A percentile compares a stretch with the other conserved stretches of the same genome.
These are phyloP conservation scores for Epinephelus moara DNA, from an alignment of 2,113 vertebrate species.

Conservation along the genomic window DNA sequence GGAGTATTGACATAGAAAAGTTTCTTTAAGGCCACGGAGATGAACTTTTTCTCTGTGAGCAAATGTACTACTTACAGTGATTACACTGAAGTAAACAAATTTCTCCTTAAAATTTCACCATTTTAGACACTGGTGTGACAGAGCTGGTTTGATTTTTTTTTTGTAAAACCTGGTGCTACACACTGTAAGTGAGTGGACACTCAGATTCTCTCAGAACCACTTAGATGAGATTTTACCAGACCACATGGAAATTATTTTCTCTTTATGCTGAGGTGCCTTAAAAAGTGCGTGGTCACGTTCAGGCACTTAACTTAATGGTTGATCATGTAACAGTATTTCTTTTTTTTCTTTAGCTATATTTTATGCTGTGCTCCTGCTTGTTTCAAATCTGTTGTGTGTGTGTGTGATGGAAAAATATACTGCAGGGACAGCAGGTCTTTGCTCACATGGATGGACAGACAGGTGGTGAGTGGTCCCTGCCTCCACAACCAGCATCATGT, in stretches of 20 bases:
- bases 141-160: not conserved
- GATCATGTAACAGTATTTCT: not conserved
- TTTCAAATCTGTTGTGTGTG: slow-evolving; percentile 9
- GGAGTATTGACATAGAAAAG: too few relatives aligned
- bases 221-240: not conserved
- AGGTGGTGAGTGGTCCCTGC: slow-evolving; percentile 48
- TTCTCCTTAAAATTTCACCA: too few relatives aligned
- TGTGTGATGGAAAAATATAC: slow-evolving; percentile 16
- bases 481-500: slow-evolving; percentile 44
- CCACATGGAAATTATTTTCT: not conserved
- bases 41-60: not conserved
- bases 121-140: not conserved
- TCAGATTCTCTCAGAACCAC: not conserved
- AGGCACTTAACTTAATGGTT: not conserved
- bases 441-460: slow-evolving; percentile 62
- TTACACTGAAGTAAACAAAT: not conserved
- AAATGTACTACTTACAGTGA: not conserved
- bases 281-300: too few relatives aligned
- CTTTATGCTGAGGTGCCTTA: not conserved
- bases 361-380: not conserved
- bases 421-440: slow-evolving; percentile 59
- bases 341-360: not conserved
- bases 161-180: not conserved
- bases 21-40: not conserved
- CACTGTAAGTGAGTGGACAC: not conserved